Conservation (phyloP, 2,113 vertebrate genomes). For the Heliornis fulica region DNA sequence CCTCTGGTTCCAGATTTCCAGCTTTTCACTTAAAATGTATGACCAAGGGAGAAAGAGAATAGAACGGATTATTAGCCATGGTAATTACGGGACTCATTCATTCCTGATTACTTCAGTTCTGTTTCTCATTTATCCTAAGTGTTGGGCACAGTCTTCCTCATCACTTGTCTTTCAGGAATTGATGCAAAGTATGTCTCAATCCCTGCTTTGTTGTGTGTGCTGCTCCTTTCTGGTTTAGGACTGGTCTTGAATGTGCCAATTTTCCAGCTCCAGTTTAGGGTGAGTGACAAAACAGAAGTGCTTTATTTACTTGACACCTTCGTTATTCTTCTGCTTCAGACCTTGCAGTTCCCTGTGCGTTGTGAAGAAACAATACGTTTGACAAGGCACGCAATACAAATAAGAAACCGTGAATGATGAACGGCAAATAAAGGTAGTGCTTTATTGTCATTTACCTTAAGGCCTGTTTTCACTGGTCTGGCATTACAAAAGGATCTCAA, state of each 20-base stretch:
- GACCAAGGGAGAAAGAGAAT: not conserved
- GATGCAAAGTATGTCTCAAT: not conserved
- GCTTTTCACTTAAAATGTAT: not conserved
- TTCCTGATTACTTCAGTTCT: not conserved
- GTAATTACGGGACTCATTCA: conserved; percentile 4
- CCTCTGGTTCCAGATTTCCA: not conserved
- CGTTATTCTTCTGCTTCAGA: not conserved
- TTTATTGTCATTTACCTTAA: not conserved
- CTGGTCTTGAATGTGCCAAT: not conserved
- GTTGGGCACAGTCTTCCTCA: not conserved
- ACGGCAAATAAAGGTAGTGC: not conserved
- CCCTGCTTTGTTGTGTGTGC: not conserved
- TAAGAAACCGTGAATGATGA: not conserved
- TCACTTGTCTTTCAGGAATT: conserved; percentile 11
- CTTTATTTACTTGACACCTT: not conserved
- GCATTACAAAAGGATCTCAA: conserved; percentile 1
- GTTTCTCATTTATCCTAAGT: not conserved
- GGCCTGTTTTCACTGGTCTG: not conserved
- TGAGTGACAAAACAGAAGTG: conserved; percentile 9
- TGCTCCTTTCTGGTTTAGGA: not conserved
- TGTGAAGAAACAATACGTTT: conserved; percentile 22
- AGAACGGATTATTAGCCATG: not conserved
- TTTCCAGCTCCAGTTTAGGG: not conserved
- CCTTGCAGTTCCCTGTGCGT: conserved; percentile 13
- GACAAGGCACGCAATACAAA: conserved; percentile 14